Conservation (phyloP, 2,888 invertebrate species). For the Hypomecis atomaria region DNA sequence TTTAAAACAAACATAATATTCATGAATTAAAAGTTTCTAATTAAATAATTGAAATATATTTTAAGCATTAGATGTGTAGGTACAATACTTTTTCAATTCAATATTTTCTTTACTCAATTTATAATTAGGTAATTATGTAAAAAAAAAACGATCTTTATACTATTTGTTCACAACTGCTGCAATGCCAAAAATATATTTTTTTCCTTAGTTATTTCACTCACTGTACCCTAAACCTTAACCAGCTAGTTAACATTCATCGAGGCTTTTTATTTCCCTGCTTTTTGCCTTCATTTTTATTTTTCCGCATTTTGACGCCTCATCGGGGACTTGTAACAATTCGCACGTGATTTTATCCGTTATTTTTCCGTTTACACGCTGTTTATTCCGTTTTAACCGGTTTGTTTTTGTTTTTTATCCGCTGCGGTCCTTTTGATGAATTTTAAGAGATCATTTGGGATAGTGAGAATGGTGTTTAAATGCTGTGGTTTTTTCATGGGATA, state of each 20-base stretch:
- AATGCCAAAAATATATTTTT: not conserved
- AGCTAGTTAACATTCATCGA: conserved; percentile 61
- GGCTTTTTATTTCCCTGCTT: conserved; percentile 52
- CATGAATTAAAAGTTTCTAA: not conserved
- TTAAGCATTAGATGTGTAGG: too few relatives aligned
- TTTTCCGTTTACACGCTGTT: conserved; percentile 36
- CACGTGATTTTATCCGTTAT: conserved; percentile 39
- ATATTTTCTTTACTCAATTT: not conserved
- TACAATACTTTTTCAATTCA: too few relatives aligned
- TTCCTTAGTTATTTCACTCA: conserved; percentile 19
- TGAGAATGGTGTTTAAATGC: not conserved
- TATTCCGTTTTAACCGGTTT: conserved; percentile 30
- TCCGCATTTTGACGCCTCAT: conserved; percentile 43
- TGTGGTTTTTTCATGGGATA: not conserved
- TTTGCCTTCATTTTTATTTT: conserved; percentile 47
- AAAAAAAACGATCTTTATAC: not conserved
- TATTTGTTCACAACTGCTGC: too few relatives aligned
- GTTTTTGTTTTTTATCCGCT: conserved; percentile 27
- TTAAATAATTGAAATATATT: not conserved
- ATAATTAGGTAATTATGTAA: not conserved
- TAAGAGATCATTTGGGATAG: conserved; percentile 9
- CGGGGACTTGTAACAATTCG: conserved; percentile 43
- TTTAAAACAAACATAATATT: too few relatives aligned
- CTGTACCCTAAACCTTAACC: conserved; percentile 24
- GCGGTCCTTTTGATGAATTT: conserved; percentile 21